Base-by-base conservation (phyloP, 2,113 vertebrate species). In the Lathamus discolor region DNA sequence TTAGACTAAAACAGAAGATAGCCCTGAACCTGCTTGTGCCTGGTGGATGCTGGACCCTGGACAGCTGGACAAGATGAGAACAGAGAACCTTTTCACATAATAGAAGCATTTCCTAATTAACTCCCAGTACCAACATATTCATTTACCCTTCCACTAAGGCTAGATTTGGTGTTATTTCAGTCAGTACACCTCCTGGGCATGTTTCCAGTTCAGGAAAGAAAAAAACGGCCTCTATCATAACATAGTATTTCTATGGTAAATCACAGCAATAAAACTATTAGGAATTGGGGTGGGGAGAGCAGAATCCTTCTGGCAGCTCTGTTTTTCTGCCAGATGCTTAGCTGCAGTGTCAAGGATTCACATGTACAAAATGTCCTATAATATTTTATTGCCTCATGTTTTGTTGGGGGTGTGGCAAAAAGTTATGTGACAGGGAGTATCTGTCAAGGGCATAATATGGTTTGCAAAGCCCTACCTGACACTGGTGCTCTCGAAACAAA, bases 181-280 rank as follows among this genome's bases (percentile, higher is more conserved):
- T 11, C 67, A 61, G 28, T n/a, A 57, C 7, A 72, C 1, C 3
- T 24, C 17, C 6, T 10, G 4, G 7, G 4, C n/a, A 35, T 1
- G 3, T 33, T 67, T 70, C 43, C 37, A 79, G 46, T 14, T 90
- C n/a, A 66, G n/a, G 10, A 68, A 88, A 92, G n/a, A 4, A 29
- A 9, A 81, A 61, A 66, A 2, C 6, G 44, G 7, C 7, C 41
- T 59, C n/a, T 57, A 39, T 1, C 1, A 22, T 63, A 67, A 82
- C 18, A 43, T 5, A 43, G 31, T 0, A 35, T 39, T 89, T 86
- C 10, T 55, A 3, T 16, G 13, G 7, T 25, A 86, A 85, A 80
- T 80, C 39, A 83, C 25, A 55, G 20, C 86, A 72, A 79, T 54
- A 67, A 72, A 88, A 31, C 16, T 46, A 46, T 48, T 23, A 80